phyloP scores from a whole-genome alignment of 2,888 invertebrate species.

The Sarcophaga carnaria region DNA sequence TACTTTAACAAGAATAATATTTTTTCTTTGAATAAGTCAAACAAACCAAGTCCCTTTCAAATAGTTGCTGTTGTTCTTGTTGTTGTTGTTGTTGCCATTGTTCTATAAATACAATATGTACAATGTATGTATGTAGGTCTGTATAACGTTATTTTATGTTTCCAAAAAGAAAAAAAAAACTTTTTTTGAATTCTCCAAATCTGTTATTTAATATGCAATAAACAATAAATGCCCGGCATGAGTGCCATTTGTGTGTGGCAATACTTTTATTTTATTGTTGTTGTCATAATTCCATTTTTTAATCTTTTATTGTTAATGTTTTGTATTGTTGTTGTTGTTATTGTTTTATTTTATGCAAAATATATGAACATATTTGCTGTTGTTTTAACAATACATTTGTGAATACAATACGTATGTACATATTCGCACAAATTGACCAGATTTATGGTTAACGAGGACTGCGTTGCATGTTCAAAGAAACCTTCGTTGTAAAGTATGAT shows the following conservation, averaged over 20 bases:
- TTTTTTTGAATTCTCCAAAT: slow-evolving; percentile 14
- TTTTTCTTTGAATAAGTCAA: background rate
- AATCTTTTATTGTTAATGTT: slow-evolving; percentile 20
- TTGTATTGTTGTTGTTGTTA: slow-evolving; percentile 11
- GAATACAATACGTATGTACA: slow-evolving; percentile 6
- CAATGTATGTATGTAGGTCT: too few species aligned
- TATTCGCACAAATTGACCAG: slow-evolving; percentile 35
- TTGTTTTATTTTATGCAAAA: slow-evolving; percentile 11
- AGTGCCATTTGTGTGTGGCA: background rate
- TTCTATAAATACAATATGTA: too few species aligned
- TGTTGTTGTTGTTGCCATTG: background rate
- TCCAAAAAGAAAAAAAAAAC: slow-evolving; percentile 11
- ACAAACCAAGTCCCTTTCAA: background rate
- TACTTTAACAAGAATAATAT: too few species aligned
- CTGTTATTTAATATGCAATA: slow-evolving; percentile 50
- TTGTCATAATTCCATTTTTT: slow-evolving; percentile 48
- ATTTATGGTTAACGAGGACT: slow-evolving; percentile 47
- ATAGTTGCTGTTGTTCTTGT: background rate
- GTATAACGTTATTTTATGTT: too few species aligned
- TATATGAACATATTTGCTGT: background rate
- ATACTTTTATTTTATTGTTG: slow-evolving; percentile 44
- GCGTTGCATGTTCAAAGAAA: background rate
- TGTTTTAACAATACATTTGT: too few species aligned
- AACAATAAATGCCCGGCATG: slow-evolving; percentile 27
- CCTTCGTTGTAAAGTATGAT: background rate